phyloP scores from a whole-genome alignment of 2,113 vertebrate genomes.

The Pyrgilauda ruficollis region DNA sequence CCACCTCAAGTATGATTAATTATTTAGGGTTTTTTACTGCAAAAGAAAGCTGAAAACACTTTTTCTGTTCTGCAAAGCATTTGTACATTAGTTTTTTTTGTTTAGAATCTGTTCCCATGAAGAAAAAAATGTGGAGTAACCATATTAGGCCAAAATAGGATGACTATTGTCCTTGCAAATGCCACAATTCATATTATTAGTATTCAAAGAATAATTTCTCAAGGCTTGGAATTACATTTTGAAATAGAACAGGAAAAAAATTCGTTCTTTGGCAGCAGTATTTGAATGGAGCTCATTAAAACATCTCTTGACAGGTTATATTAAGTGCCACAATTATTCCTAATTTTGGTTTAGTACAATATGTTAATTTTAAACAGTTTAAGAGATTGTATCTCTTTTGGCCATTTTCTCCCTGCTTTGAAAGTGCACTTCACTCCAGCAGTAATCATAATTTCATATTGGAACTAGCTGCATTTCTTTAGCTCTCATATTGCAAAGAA shows the following conservation, averaged over 20 bases:
- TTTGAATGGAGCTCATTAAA: slow-evolving; percentile 10
- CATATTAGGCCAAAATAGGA: background rate
- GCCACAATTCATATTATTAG: background rate
- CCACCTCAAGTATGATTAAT: background rate
- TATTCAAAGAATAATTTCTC: background rate
- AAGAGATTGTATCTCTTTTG: background rate
- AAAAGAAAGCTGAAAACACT: background rate
- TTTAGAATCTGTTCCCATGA: background rate
- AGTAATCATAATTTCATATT: background rate
- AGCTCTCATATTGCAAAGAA: background rate
- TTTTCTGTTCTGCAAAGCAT: background rate
- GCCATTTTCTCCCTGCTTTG: background rate
- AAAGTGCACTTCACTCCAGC: background rate
- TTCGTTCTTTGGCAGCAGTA: background rate
- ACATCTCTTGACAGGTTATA: slow-evolving; percentile 4
- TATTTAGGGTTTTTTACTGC: background rate
- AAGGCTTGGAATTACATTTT: background rate
- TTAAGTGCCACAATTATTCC: slow-evolving; percentile 18
- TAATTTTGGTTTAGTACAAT: slow-evolving; percentile 32
- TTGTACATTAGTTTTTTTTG: accelerated
- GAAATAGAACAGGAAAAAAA: background rate
- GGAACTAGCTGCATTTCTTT: background rate
- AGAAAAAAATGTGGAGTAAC: background rate
- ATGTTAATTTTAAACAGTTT: slow-evolving; percentile 28
- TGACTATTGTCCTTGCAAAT: background rate